Base-by-base conservation (phyloP, 2,888 invertebrate genomes). In the Ceramica pisi region DNA sequence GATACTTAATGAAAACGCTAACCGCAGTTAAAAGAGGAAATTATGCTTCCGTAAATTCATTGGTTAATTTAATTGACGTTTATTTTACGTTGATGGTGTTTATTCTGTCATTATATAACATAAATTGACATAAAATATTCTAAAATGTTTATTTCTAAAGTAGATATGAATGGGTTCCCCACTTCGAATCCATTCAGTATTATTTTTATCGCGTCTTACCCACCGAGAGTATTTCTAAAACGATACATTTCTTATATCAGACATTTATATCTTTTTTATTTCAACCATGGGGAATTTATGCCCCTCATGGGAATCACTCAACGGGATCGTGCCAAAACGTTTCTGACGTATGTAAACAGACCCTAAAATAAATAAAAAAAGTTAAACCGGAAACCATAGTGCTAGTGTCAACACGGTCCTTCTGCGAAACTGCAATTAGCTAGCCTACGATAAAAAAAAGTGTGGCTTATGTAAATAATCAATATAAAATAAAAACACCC, bases 371-470 rank as follows among this genome's bases (percentile, higher is more conserved):
- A 90, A 92, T 44, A 53, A 78, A 56, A 73, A 93, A 91, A 82
- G 73, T 78, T 77, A 85, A 89, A 90, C 92, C 93, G 94, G 93
- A 94, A 93, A 93, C 90, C 80, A 79, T 84, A 84, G 77, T 86
- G 85, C 85, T 89, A 90, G 86, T 90, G 92, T 92, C 92, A 94
- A 95, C 90, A 93, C 73, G 73, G 81, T 82, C 93, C 93, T 95
- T 94, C 94, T 90, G 88, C 91, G 94, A 94, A 94, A 91, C 90
- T 87, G 87, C 90, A 90, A 92, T 92, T 92, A 90, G 90, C 85
- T 76, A 75, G 80, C 50, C 75, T 78, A 76, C 71, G 74, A 70
- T 84, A 82, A 81, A 86, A 82, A 82, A 84, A 81, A 82, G 82
- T 76, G 73, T 60, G 67, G 55, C 77, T 82, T 81, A 83, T 80